phyloP scores from a whole-genome alignment of 2,888 invertebrate species.

The Xestoiulus laeticollis region DNA sequence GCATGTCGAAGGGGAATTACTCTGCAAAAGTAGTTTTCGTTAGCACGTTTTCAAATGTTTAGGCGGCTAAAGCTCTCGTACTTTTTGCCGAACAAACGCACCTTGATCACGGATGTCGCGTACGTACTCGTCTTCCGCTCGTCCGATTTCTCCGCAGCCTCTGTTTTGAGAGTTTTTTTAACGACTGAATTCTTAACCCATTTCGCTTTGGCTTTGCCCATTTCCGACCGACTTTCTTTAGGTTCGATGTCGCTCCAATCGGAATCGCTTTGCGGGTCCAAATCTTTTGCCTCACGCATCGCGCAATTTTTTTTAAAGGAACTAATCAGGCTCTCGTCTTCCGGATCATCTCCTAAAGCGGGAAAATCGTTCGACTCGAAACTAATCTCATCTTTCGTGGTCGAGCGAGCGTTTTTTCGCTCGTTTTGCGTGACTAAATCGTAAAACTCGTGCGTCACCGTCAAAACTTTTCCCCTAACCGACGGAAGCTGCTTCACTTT shows the following conservation, averaged over 20 bases:
- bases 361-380: constrained; percentile 44
- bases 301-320: background rate
- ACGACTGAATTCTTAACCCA: background rate
- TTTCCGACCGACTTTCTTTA: background rate
- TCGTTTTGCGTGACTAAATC: background rate
- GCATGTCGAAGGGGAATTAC: background rate
- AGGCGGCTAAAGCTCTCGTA: no score
- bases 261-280: constrained; percentile 6
- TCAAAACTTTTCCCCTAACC: constrained; percentile 49
- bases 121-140: background rate
- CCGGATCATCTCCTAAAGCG: background rate
- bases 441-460: constrained; percentile 47
- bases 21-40: background rate
- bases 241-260: constrained; percentile 37
- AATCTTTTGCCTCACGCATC: background rate
- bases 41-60: background rate
- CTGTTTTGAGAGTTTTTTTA: background rate
- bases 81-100: no score
- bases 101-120: background rate
- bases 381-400: background rate
- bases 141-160: background rate
- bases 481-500: constrained; percentile 51
- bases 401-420: background rate
- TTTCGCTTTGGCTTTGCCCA: background rate
- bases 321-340: background rate